Percentiles rank a stretch among this genome's conserved stretches.
Conservation (phyloP, 1,140 invertebrate genomes). For the Lepidostoma basale region DNA sequence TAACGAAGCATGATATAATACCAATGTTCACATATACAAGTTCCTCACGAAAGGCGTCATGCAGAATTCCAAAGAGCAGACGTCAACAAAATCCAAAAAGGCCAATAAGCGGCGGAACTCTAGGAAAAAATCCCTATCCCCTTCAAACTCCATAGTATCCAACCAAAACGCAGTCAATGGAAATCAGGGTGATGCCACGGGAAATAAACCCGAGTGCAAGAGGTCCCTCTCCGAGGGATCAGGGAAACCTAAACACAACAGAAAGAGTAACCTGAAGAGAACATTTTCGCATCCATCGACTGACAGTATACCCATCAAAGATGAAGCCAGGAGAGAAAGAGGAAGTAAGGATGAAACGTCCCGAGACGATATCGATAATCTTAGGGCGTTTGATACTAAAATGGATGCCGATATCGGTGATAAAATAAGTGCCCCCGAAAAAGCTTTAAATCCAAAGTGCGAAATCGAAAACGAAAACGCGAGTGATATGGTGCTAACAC, state of each 20-base stretch:
- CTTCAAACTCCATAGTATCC: constrained; percentile 57
- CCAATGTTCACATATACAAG: neutral
- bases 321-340: constrained; percentile 35
- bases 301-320: constrained; percentile 37
- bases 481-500: constrained; percentile 9
- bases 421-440: constrained; percentile 48
- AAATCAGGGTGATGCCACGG: constrained; percentile 47
- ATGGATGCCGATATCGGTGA: constrained; percentile 49
- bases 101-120: constrained; percentile 58
- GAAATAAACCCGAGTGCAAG: constrained; percentile 52
- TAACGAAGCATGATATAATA: neutral
- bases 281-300: constrained; percentile 57
- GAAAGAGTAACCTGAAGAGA: constrained; percentile 57
- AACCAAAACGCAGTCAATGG: constrained; percentile 42
- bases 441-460: constrained; percentile 13
- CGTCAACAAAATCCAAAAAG: constrained; percentile 53
- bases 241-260: constrained; percentile 56
- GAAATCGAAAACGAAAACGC: constrained; percentile 24
- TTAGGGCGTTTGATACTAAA: constrained; percentile 28
- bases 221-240: constrained; percentile 59
- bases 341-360: neutral
- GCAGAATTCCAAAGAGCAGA: constrained; percentile 30
- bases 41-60: neutral
- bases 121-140: constrained; percentile 60
- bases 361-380: neutral